Percentiles rank a stretch among this genome's conserved stretches.
Evolutionary conservation across 2,797 vertebrate species (phyloP).

Genomic region (Scolopax bukidnonensis): DNA sequence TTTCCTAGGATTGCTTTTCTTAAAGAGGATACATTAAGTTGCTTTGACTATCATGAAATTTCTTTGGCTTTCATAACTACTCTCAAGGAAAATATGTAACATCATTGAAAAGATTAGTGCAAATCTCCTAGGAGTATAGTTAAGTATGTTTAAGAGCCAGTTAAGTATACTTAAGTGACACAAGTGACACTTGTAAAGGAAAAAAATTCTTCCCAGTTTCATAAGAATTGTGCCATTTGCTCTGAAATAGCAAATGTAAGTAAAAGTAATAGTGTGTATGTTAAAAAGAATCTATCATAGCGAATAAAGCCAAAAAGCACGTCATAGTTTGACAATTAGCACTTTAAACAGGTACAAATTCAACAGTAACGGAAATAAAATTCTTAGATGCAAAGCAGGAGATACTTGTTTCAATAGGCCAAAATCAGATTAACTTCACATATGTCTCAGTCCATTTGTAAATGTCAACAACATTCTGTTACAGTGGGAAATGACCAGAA

Average conservation of each 20-base stretch:
- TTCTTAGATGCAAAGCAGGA: neutral
- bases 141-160: neutral
- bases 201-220: neutral
- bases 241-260: neutral
- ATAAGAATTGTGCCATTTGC: neutral
- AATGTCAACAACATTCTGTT: neutral
- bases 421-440: slow-evolving; percentile 12
- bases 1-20: neutral
- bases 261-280: neutral
- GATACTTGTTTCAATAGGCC: neutral
- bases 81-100: neutral
- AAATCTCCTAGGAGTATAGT: neutral
- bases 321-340: neutral
- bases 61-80: slow-evolving; percentile 23
- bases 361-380: neutral
- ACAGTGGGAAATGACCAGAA: neutral
- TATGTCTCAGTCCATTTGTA: slow-evolving; percentile 14
- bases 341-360: slow-evolving; percentile 26
- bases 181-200: neutral
- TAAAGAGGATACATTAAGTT: neutral
- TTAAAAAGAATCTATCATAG: neutral
- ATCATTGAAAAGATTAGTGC: neutral
- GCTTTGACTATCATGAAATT: neutral
- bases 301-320: neutral
- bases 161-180: neutral